Conservation (phyloP, 2,888 invertebrate genomes). For the Loripinus fragilis region DNA sequence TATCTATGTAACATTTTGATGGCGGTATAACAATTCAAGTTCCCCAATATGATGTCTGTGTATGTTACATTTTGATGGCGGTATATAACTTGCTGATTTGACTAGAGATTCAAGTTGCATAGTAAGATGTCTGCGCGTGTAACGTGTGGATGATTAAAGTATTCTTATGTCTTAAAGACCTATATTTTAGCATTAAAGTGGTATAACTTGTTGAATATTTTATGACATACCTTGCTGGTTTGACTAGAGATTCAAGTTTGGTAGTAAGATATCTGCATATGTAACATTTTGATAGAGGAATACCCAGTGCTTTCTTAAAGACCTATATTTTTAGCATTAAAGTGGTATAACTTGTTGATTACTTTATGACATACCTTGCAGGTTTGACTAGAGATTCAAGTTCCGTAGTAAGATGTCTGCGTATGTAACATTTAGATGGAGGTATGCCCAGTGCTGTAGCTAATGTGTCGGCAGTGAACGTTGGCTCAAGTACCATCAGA, state of each 20-base stretch:
- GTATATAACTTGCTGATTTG: too few species aligned
- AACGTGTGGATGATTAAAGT: slow-evolving; percentile 96
- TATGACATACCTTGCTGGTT: slow-evolving; percentile 94
- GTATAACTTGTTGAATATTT: too few species aligned
- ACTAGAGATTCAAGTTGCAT: slow-evolving; percentile 96
- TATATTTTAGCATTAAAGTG: too few species aligned
- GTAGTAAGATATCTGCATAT: slow-evolving; percentile 95
- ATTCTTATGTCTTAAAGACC: too few species aligned
- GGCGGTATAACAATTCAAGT: too few species aligned
- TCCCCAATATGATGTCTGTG: too few species aligned
- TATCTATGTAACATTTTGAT: too few species aligned
- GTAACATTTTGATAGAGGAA: slow-evolving; percentile 96
- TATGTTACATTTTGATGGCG: too few species aligned
- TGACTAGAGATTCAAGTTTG: slow-evolving; percentile 94
- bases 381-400: slow-evolving; percentile 95
- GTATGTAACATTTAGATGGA: slow-evolving; percentile 95
- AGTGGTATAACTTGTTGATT: too few species aligned
- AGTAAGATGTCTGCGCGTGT: slow-evolving; percentile 94
- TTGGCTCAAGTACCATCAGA: slow-evolving; percentile 95
- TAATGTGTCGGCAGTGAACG: slow-evolving; percentile 97
- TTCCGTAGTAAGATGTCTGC: slow-evolving; percentile 95
- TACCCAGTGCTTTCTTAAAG: slow-evolving; percentile 90
- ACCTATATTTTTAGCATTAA: too few species aligned
- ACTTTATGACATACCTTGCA: slow-evolving; percentile 93
- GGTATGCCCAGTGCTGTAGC: slow-evolving; percentile 93